Conservation (phyloP, 1,140 invertebrate species). For the Brachionus calyciflorus region DNA sequence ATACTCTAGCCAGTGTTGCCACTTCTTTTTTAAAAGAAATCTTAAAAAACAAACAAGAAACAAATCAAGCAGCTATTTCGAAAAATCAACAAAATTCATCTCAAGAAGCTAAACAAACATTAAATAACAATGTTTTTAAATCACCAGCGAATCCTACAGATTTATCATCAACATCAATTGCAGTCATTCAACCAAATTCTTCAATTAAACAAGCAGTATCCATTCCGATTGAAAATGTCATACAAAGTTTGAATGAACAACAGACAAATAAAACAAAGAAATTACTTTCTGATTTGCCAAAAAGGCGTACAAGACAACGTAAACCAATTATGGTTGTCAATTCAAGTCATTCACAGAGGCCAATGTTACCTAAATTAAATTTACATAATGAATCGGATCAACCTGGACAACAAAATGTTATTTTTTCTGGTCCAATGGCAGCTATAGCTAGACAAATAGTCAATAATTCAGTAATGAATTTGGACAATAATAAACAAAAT, state of each 20-base stretch:
- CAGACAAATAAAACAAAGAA: constrained; percentile 43
- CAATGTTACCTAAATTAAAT: constrained; percentile 32
- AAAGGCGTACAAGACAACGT: constrained; percentile 34
- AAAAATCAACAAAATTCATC: background rate
- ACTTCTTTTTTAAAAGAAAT: constrained; percentile 23
- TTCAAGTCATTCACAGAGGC: constrained; percentile 28
- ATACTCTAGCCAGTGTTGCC: constrained; percentile 34
- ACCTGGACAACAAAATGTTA: constrained; percentile 7
- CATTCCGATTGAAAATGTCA: constrained; percentile 13
- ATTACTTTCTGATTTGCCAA: constrained; percentile 35
- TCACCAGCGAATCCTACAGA: background rate
- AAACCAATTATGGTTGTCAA: constrained; percentile 45
- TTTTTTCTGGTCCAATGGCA: constrained; percentile 41
- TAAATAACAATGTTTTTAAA: constrained; percentile 9
- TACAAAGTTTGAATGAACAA: constrained; percentile 32
- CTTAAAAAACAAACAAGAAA: constrained; percentile 2
- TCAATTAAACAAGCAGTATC: background rate
- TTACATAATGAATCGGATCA: background rate
- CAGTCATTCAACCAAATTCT: background rate
- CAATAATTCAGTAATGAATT: background rate
- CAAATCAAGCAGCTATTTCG: background rate
- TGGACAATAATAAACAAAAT: background rate
- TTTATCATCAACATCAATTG: background rate
- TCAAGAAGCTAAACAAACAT: background rate
- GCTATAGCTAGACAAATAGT: constrained; percentile 44